These are phyloP conservation scores for Ahaetulla prasina DNA, from an alignment of 2,113 vertebrate species.

Conservation along the genomic window DNA sequence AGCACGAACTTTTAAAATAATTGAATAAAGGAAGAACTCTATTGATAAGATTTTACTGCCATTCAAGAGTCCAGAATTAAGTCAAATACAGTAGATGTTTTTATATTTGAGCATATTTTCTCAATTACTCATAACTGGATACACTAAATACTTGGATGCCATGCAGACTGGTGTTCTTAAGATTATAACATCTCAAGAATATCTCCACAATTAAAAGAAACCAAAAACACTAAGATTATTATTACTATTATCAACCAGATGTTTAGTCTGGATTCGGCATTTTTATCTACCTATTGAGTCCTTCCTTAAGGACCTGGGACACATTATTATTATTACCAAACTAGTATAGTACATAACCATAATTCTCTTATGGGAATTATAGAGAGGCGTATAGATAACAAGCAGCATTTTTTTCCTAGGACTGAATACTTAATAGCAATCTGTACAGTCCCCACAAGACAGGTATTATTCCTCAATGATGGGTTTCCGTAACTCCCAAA, in stretches of 20 bases:
- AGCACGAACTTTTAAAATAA: background rate
- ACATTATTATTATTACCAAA: background rate
- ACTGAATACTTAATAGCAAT: background rate
- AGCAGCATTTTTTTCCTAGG: background rate
- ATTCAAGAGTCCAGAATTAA: background rate
- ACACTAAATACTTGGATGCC: background rate
- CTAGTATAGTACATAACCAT: background rate
- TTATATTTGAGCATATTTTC: background rate
- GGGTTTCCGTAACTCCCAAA: background rate
- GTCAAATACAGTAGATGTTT: background rate
- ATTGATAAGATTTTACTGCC: background rate
- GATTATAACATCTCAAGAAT: background rate
- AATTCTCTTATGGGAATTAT: background rate
- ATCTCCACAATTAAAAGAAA: background rate
- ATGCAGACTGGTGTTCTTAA: background rate
- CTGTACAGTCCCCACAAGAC: background rate
- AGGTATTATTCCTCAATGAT: background rate
- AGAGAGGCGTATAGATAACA: background rate
- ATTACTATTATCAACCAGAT: background rate
- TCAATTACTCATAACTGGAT: background rate
- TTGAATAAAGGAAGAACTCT: background rate
- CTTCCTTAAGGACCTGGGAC: background rate
- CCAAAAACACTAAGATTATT: background rate
- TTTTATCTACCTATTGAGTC: background rate
- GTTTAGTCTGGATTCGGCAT: background rate